Evolutionary conservation across 2,888 invertebrate genomes (phyloP).

Genomic region (Drosophila mulleri): DNA sequence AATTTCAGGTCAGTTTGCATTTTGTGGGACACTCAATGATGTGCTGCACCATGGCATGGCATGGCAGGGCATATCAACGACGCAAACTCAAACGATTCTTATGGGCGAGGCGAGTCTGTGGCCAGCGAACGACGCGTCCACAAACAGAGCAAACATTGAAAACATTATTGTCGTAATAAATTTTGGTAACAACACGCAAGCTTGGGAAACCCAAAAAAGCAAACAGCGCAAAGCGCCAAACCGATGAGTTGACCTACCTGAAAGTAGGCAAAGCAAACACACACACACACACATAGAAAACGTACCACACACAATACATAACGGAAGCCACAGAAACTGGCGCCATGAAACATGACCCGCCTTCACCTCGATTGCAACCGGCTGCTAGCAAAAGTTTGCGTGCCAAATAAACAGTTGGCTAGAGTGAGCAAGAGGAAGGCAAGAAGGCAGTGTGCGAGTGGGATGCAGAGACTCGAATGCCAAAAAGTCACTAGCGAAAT

Average conservation of each 20-base stretch:
- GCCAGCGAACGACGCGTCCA: background rate
- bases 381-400: slow-evolving; percentile 67
- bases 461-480: slow-evolving; percentile 43
- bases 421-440: background rate
- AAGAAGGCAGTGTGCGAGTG: background rate
- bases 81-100: slow-evolving; percentile 52
- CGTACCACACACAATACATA: slow-evolving; percentile 19
- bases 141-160: slow-evolving; percentile 36
- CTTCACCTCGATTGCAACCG: slow-evolving; percentile 43
- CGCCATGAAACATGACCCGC: slow-evolving; percentile 71
- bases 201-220: slow-evolving; percentile 24
- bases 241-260: slow-evolving; percentile 53
- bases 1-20: slow-evolving; percentile 32
- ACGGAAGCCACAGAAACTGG: slow-evolving; percentile 65
- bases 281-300: slow-evolving; percentile 10
- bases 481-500: slow-evolving; percentile 70
- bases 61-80: slow-evolving; percentile 18
- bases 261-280: slow-evolving; percentile 57
- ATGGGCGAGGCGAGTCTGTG: slow-evolving; percentile 24
- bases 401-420: slow-evolving; percentile 60
- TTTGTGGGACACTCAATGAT: slow-evolving; percentile 14
- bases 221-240: slow-evolving; percentile 41
- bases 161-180: slow-evolving; percentile 73
- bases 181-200: slow-evolving; percentile 61
- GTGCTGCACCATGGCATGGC: slow-evolving; percentile 7